Evolutionary conservation across 35 echinoderm and acorn worm genomes (phyloP), one percentile per base, ranked within the genome.

Genomic region (Ophiothrix spiculata): DNA sequence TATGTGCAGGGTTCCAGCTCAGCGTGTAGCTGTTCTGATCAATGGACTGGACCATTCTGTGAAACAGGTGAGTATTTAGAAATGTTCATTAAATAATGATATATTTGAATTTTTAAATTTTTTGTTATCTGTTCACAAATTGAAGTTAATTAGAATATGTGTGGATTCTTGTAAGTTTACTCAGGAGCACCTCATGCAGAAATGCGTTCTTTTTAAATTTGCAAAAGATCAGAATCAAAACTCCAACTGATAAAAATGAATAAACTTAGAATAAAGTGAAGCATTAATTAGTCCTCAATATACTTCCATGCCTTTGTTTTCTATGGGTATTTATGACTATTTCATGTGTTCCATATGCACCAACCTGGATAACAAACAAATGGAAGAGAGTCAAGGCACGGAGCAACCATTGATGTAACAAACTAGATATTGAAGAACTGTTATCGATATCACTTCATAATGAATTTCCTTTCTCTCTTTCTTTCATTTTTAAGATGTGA

Each of bases 401-500:
- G 14, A 63, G n/a, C 28, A 63, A 14, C 56, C 14, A 28, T 63
- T 63, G 14, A 63, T 63, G 56, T 14, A 14, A 15, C 56, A 14
- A 63, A 63, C 56, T 63, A 14, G 14, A 28, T 28, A 63, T 63
- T 14, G 56, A 15, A 15, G 56, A 63, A 28, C 14, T 75, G 4
- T 12, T 35, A 6, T 16, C 38, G 4, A 1, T 36, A 36, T 32
- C 0, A 35, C 14, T 36, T 78, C 17, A 36, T 4, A 32, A 1
- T 36, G 34, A 78, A 36, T 35, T 23, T 6, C 16, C 3, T 17
- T 36, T 17, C 1, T 10, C 36, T 32, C n/a, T 64, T 33, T 85
- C 82, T 0, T 76, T 4, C 16, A 78, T 77, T 32, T 40, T 85
- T 0, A 37, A 91, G 89, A 85, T 64, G 23, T 60, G 4, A 56